These are phyloP conservation scores for Astreopora myriophthalma DNA, from an alignment of 64 coral and sea anemone species.

Conservation along the genomic window DNA sequence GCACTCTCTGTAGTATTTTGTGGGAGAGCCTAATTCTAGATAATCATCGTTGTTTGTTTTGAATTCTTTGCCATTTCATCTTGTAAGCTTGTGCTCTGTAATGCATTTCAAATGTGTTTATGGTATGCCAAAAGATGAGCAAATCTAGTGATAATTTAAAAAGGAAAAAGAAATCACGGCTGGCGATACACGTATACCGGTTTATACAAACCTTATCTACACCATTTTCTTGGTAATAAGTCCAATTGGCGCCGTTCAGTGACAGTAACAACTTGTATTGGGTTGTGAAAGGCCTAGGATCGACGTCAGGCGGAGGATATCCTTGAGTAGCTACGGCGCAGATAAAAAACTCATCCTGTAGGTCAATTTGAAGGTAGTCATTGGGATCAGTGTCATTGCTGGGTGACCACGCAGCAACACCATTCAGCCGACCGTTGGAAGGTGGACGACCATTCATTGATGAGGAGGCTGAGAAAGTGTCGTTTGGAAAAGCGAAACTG, in stretches of 20 bases:
- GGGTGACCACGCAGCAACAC: neutral
- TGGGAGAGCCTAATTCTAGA: too few species aligned
- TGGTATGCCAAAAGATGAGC: too few species aligned
- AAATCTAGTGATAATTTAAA: too few species aligned
- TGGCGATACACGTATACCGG: too few species aligned
- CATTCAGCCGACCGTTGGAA: neutral
- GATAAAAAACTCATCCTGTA: neutral
- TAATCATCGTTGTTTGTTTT: too few species aligned
- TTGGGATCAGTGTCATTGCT: neutral
- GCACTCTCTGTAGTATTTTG: too few species aligned
- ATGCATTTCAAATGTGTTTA: too few species aligned
- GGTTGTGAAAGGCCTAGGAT: neutral
- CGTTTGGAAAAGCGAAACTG: neutral
- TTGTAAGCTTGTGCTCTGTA: too few species aligned
- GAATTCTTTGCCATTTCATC: too few species aligned
- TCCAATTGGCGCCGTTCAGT: neutral
- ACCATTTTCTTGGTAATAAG: neutral
- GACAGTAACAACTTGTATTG: neutral
- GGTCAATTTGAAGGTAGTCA: conserved; percentile 20
- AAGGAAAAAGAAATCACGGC: too few species aligned
- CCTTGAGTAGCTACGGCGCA: conserved; percentile 32
- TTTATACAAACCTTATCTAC: neutral
- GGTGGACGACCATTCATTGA: neutral
- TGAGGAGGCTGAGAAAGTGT: neutral
- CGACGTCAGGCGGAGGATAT: neutral